Percentiles rank a stretch among this genome's conserved stretches.
Conservation (phyloP, 2,888 invertebrate genomes). For the Rhyacophila evoluta region DNA sequence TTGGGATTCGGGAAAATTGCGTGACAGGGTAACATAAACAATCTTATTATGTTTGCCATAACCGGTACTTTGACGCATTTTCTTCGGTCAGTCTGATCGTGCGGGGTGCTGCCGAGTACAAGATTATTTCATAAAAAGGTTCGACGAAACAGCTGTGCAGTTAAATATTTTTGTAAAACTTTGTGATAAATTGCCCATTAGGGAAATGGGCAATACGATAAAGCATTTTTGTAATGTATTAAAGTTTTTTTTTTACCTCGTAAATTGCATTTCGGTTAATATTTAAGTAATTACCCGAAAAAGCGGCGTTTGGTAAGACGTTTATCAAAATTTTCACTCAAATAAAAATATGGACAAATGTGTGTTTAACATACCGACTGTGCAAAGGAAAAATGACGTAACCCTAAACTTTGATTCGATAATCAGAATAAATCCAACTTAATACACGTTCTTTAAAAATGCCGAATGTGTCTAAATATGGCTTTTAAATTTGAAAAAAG, state of each 20-base stretch:
- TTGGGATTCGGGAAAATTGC: neutral
- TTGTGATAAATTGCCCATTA: neutral
- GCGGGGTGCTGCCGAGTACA: neutral
- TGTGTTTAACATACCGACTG: too few relatives aligned
- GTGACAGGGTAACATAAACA: slow-evolving; percentile 31
- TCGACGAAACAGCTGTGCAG: slow-evolving; percentile 5
- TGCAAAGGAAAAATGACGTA: too few relatives aligned
- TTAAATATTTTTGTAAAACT: neutral
- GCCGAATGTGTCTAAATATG: too few relatives aligned
- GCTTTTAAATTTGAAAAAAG: too few relatives aligned
- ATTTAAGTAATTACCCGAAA: too few relatives aligned
- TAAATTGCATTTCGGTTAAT: neutral
- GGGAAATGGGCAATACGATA: neutral
- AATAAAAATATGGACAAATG: too few relatives aligned
- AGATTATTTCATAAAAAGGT: neutral
- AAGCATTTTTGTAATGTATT: neutral
- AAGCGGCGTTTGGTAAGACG: too few relatives aligned
- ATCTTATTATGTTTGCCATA: slow-evolving; percentile 25
- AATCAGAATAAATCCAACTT: too few relatives aligned
- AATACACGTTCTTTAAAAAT: too few relatives aligned
- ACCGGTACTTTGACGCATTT: slow-evolving; percentile 26
- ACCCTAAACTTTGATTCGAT: too few relatives aligned
- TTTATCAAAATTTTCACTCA: too few relatives aligned
- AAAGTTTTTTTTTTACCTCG: neutral
- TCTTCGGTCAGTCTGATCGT: neutral